These are phyloP conservation scores for Neostethus bicornis DNA, from an alignment of 2,797 vertebrate genomes.

Conservation along the genomic window DNA sequence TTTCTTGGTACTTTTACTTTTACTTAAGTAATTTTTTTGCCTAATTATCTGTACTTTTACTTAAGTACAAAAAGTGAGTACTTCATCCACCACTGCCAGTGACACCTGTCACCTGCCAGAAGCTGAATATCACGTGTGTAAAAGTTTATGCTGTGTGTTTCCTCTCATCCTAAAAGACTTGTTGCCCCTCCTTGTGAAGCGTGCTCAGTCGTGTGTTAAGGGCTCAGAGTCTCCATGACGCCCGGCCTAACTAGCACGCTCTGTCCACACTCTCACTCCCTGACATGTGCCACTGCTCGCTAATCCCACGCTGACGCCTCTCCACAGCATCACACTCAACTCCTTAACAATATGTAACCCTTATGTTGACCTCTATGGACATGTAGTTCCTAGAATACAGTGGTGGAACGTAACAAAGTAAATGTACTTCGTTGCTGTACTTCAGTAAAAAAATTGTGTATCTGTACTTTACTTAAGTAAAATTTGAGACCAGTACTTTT, in stretches of 20 bases:
- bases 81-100: too few relatives aligned
- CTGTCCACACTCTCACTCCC: conserved; percentile 68
- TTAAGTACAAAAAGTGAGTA: too few relatives aligned
- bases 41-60: too few relatives aligned
- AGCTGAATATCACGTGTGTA: conserved; percentile 31
- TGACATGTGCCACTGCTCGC: conserved; percentile 66
- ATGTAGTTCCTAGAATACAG: too few relatives aligned
- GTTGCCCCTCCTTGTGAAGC: conserved; percentile 22
- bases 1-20: too few relatives aligned
- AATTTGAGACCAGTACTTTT: too few relatives aligned
- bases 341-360: conserved; percentile 52
- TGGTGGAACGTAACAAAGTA: too few relatives aligned
- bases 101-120: not conserved
- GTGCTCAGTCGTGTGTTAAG: conserved; percentile 33
- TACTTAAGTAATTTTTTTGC: too few relatives aligned
- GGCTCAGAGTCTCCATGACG: conserved; percentile 41
- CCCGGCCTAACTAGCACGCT: conserved; percentile 21
- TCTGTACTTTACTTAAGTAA: too few relatives aligned
- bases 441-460: too few relatives aligned
- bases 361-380: conserved; percentile 45
- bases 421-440: too few relatives aligned
- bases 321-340: conserved; percentile 35
- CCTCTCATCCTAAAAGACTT: conserved; percentile 3
- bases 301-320: conserved; percentile 68
- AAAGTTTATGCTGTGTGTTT: not conserved